phyloP scores from a whole-genome alignment of 2,888 invertebrate genomes.

The Julus scandinavius region DNA sequence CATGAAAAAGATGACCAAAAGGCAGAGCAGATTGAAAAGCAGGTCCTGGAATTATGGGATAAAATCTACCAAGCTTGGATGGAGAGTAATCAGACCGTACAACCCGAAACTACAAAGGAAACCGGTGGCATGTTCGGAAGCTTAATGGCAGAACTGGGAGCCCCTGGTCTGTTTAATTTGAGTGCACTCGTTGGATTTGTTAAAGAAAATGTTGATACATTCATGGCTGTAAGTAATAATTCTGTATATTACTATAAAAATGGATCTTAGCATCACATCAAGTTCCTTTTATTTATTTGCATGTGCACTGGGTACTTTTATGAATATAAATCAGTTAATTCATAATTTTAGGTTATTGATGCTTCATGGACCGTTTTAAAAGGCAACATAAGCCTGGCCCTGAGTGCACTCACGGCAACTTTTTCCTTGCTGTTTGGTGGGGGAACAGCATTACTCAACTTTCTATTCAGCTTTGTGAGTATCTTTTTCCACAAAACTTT shows the following conservation, averaged over 20 bases:
- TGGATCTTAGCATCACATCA: too few relatives aligned
- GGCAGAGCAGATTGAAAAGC: slow-evolving; percentile 83
- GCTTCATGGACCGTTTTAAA: slow-evolving; percentile 90
- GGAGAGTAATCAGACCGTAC: slow-evolving; percentile 69
- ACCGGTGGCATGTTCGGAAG: slow-evolving; percentile 60
- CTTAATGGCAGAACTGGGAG: slow-evolving; percentile 63
- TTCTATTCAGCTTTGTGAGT: slow-evolving; percentile 82
- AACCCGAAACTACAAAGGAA: slow-evolving; percentile 58
- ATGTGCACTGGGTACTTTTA: too few relatives aligned
- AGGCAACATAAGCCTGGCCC: slow-evolving; percentile 87
- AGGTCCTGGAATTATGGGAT: slow-evolving; percentile 93
- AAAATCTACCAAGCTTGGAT: slow-evolving; percentile 93
- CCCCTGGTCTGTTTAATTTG: slow-evolving; percentile 75
- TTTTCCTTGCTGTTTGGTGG: slow-evolving; percentile 88
- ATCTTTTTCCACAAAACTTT: not conserved
- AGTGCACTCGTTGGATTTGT: slow-evolving; percentile 82
- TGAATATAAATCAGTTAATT: slow-evolving; percentile 18
- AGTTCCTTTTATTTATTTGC: too few relatives aligned
- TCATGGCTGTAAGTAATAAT: slow-evolving; percentile 75
- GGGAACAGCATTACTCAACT: slow-evolving; percentile 88
- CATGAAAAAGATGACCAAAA: slow-evolving; percentile 83
- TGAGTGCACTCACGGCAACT: slow-evolving; percentile 86
- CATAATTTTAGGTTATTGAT: slow-evolving; percentile 73
- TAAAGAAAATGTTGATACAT: slow-evolving; percentile 88
- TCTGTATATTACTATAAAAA: too few relatives aligned